Evolutionary conservation across 1,140 invertebrate species (phyloP).

Genomic region (Heliconius melpomene): DNA sequence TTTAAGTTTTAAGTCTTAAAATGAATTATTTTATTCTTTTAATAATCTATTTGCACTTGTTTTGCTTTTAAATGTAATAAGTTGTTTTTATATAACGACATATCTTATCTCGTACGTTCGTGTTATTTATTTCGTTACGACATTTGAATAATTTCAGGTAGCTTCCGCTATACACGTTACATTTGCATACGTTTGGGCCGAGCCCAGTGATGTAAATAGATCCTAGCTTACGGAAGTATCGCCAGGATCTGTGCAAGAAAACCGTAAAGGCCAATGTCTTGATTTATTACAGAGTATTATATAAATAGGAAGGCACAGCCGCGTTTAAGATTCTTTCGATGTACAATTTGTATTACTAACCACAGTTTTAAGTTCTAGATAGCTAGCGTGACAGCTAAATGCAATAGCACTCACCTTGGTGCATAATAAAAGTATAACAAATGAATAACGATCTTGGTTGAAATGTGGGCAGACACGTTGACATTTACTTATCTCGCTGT

Average conservation of each 20-base stretch:
- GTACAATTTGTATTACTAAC: slow-evolving; percentile 43
- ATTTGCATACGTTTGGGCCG: slow-evolving; percentile 35
- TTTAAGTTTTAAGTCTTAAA: background rate
- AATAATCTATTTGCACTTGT: background rate
- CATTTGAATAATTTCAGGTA: slow-evolving; percentile 14
- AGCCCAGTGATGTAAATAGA: slow-evolving; percentile 38
- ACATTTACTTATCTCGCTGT: slow-evolving; percentile 71
- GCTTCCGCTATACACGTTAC: slow-evolving; percentile 13
- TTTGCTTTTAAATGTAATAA: background rate
- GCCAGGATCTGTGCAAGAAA: slow-evolving; percentile 36
- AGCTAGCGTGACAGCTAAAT: slow-evolving; percentile 61
- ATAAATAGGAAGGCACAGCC: slow-evolving; percentile 39
- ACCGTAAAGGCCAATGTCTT: slow-evolving; percentile 40
- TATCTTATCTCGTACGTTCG: background rate
- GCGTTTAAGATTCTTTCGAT: slow-evolving; percentile 32
- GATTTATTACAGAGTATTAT: slow-evolving; percentile 35
- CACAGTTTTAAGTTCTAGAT: slow-evolving; percentile 49
- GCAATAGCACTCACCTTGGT: slow-evolving; percentile 55
- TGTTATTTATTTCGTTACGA: slow-evolving; percentile 1
- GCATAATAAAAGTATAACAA: slow-evolving; percentile 51
- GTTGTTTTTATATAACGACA: background rate
- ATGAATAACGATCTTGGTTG: slow-evolving; percentile 56
- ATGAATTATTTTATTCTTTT: background rate
- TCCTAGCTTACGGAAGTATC: slow-evolving; percentile 36
- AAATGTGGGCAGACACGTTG: slow-evolving; percentile 71